These are phyloP conservation scores for Datnioides undecimradiatus DNA, from an alignment of 2,113 vertebrate species.

Conservation along the genomic window DNA sequence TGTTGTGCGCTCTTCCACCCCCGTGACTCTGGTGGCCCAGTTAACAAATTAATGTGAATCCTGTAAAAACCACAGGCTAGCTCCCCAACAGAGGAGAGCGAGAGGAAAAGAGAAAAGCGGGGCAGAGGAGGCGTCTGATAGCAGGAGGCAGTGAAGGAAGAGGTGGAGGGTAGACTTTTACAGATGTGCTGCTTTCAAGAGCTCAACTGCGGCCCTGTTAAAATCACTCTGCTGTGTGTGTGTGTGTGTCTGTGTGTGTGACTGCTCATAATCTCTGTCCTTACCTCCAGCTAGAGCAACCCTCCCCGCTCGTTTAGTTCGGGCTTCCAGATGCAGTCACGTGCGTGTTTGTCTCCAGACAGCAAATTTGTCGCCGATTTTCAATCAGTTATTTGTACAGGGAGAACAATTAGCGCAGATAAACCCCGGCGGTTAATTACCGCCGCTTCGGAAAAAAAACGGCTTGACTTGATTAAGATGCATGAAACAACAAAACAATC, in stretches of 20 bases:
- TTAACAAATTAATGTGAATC: conserved; percentile 72
- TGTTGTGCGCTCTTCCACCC: conserved; percentile 31
- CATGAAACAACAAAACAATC: conserved; percentile 27
- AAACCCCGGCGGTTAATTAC: conserved; percentile 48
- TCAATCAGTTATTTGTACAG: conserved; percentile 57
- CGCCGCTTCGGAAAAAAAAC: conserved; percentile 33
- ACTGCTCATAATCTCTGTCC: conserved; percentile 16
- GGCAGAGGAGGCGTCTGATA: not conserved
- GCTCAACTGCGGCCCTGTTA: conserved; percentile 23
- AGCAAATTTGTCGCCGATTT: conserved; percentile 52
- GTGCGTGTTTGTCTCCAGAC: conserved; percentile 35
- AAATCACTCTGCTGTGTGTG: conserved; percentile 16
- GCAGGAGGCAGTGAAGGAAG: conserved; percentile 39
- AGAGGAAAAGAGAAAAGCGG: not conserved
- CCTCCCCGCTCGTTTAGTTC: conserved; percentile 12
- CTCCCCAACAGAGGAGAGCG: conserved; percentile 17
- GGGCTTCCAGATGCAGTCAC: conserved; percentile 26
- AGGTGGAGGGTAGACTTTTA: conserved; percentile 50
- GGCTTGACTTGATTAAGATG: conserved; percentile 26
- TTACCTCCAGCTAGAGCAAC: not conserved
- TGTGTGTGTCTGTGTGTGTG: conserved; percentile 3
- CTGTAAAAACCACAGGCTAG: conserved; percentile 75
- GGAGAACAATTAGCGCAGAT: conserved; percentile 61
- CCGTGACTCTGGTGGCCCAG: conserved; percentile 60
- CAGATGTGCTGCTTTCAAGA: conserved; percentile 45